Base-by-base conservation (phyloP, 2,797 vertebrate genomes). In the Mormyrus hasselquistii region DNA sequence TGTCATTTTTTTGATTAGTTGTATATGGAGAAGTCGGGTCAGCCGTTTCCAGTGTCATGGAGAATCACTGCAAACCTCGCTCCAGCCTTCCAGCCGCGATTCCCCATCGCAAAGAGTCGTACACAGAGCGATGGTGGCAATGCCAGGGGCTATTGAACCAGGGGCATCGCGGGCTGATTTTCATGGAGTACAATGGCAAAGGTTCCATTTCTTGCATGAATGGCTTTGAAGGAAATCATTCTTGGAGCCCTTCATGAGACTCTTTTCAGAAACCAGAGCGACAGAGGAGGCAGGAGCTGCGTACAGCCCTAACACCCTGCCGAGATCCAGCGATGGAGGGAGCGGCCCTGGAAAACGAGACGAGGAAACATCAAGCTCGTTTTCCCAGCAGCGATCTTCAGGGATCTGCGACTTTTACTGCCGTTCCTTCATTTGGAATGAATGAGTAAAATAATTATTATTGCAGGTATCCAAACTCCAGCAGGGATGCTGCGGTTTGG, bases 181-280 rank as follows among this genome's bases (percentile, higher is more conserved):
- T 69, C 86, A 89, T 76, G 88, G 73, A 88, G 86, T 93, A 41
- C 91, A 90, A 91, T 88, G 88, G 49, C 44, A 52, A 52, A 85
- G 12, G 47, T 50, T 47, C 88, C n/a, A 91, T 55, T 69, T 87
- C 91, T 90, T 79, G n/a, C 93, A 90, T 93, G 86, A 92, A 91
- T 91, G 86, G 92, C 93, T 94, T 90, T 92, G 89, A 93, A 92
- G 90, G 89, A 90, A 93, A 92, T 89, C 92, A 90, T 90, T 90
- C 87, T 55, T 82, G 86, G 53, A 88, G 90, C 14, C 55, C 85
- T 38, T 92, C 92, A 19, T 76, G 89, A 92, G 91, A 88, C 87
- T 91, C 93, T 88, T 16, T 88, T 88, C 55, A 87, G 84, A 52
- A 55, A 49, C 76, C 19, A 89, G 85, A 89, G 10, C 88, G 49